Base-by-base conservation (phyloP, 2,113 vertebrate species). In the Tachycineta bicolor region DNA sequence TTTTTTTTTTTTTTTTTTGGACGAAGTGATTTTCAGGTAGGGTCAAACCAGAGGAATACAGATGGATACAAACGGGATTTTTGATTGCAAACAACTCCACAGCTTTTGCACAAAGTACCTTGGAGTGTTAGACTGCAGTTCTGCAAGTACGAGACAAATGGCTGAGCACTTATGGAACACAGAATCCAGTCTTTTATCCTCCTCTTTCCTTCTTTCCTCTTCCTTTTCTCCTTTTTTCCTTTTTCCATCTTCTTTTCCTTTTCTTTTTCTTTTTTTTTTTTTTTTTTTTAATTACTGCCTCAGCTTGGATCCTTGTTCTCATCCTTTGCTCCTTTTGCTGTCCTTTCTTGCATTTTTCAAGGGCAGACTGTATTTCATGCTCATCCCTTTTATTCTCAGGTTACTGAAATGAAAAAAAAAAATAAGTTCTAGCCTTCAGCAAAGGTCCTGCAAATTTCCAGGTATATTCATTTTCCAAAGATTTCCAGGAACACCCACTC, bases 91-190 rank as follows among this genome's bases (percentile, higher is more conserved):
- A 50, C 33, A 60, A 6, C 87, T 19, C 12, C 12, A 12, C 16
- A 43, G 18, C 37, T 91, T 65, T 65, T 33, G 10, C 62, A 39
- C 39, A 39, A 75, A 70, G 24, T 7, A 43, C 29, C 29, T 78
- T 5, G 26, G 50, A 70, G 19, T 0, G 0, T 22, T 65, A 22
- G 55, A n/a, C 20, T n/a, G 5, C 12, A 3, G 2, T 39, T 85
- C 34, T 88, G 31, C 23, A 58, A 69, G 28, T 2, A 2, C 12
- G 50, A 82, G 67, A 22, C 33, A 47, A 76, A 44, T 3, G 20
- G 8, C 46, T 63, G 39, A 68, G 77, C 63, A 44, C 82, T 87
- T 47, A 5, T 33, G 20, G 50, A 82, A 34, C 14, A 12, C 12
- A 58, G 20, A 82, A 62, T 15, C 21, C n/a, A 29, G 19, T 5